Base-by-base conservation (phyloP, 2,888 invertebrate species). In the Clunio marinus region DNA sequence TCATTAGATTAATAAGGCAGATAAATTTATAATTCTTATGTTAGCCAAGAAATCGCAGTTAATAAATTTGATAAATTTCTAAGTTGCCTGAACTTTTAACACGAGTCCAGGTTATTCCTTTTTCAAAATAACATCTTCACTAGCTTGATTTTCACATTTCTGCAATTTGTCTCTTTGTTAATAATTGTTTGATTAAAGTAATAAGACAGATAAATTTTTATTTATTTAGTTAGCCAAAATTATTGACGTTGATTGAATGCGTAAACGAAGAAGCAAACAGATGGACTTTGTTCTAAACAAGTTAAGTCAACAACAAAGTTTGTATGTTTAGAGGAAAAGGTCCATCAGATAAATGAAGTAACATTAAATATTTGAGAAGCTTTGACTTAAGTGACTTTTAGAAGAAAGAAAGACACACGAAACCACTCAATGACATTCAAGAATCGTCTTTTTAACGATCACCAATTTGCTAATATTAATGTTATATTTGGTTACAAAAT, bases 181-280 rank as follows among this genome's bases (percentile, higher is more conserved):
- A n/a, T n/a, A n/a, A n/a, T 57, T 57, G 8, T 57, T 57, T 57
- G 25, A 17, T 51, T 17, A 51, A 3, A 51, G 17, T 2, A 51
- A 51, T 15, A 7, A 7, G 32, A 7, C 45, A 15, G 7, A 22
- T 5, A 20, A 17, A 55, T 27, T 27, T 25, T 13, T 24, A 10
- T 57, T 57, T 57, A 57, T 2, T 27, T 57, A 2, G 2, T 32
- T 32, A 7, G 10, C 10, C 15, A 15, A 46, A 46, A 15, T 17
- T 17, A 37, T 37, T 60, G 37, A 60, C 60, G 41, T 60, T 37
- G 60, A 60, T 59, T 59, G 59, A 60, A 60, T 20, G 37, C 60
- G 37, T 60, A 1, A 60, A 37, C 32, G 37, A 37, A 20, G 4
- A 20, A 1, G 28, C 0, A 17, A 59, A 28, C 3, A 35, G n/a